Evolutionary conservation across 2,797 vertebrate species (phyloP).

Genomic region (Dryobates pubescens): DNA sequence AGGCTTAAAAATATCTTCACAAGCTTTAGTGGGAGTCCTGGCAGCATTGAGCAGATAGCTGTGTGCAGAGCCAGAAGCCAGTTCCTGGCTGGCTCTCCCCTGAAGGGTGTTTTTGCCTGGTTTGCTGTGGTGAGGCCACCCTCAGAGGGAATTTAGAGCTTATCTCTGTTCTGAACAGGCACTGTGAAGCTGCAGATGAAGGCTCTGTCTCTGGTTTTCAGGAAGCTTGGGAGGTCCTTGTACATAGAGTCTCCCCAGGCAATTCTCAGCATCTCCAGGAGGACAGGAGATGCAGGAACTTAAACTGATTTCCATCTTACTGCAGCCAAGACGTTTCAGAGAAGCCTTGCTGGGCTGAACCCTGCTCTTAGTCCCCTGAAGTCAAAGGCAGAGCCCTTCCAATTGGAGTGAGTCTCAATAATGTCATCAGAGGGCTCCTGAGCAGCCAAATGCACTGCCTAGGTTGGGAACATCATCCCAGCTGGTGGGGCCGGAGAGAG

Average conservation of each 20-base stretch:
- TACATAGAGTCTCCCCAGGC: not conserved
- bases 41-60: conserved; percentile 41
- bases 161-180: conserved; percentile 12
- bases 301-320: not conserved
- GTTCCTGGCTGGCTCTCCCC: conserved; percentile 9
- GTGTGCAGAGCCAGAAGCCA: conserved; percentile 10
- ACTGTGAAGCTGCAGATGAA: not conserved
- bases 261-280: not conserved
- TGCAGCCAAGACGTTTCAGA: not conserved
- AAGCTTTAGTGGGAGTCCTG: conserved; percentile 52
- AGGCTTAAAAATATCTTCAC: conserved; percentile 66
- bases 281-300: not conserved
- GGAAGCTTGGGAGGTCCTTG: conserved; percentile 23
- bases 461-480: not conserved
- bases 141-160: conserved; percentile 36
- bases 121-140: conserved; percentile 11
- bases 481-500: not conserved
- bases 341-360: not conserved
- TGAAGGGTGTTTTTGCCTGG: not conserved
- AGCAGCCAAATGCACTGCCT: not conserved
- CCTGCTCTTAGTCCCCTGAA: not conserved
- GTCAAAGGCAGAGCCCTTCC: not conserved
- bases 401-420: not conserved
- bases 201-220: not conserved
- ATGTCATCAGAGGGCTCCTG: not conserved